Conservation (phyloP, 1,140 invertebrate genomes). For the Pogonomyrmex barbatus region DNA sequence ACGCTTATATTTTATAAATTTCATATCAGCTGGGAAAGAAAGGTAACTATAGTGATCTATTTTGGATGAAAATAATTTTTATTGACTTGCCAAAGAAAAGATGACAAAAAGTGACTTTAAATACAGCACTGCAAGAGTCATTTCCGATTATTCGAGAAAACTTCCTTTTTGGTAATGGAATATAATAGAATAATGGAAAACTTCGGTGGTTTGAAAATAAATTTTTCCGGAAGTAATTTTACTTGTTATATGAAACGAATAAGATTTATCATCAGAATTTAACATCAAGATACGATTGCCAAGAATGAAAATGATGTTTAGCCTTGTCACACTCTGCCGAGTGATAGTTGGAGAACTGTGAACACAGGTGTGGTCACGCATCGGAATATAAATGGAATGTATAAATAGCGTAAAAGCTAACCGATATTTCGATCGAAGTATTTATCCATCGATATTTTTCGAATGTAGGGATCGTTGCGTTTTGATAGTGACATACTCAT, state of each 20-base stretch:
- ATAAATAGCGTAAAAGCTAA: conserved; percentile 16
- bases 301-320: conserved; percentile 19
- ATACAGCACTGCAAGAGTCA: background rate
- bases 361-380: conserved; percentile 55
- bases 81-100: too few relatives aligned
- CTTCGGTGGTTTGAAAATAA: background rate
- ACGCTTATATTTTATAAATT: too few relatives aligned
- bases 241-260: too few relatives aligned
- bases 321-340: conserved; percentile 10
- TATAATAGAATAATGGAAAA: background rate
- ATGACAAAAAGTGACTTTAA: too few relatives aligned
- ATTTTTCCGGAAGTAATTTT: background rate
- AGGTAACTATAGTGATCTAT: too few relatives aligned
- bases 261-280: conserved; percentile 13
- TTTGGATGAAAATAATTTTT: too few relatives aligned
- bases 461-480: background rate
- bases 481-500: background rate
- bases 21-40: too few relatives aligned
- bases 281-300: background rate
- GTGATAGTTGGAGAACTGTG: conserved; percentile 40
- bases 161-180: background rate
- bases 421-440: conserved; percentile 24
- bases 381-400: conserved; percentile 34
- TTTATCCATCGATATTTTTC: conserved; percentile 2
- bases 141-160: background rate